Conservation (phyloP, 2,888 invertebrate genomes). For the Frankliniella fusca region DNA sequence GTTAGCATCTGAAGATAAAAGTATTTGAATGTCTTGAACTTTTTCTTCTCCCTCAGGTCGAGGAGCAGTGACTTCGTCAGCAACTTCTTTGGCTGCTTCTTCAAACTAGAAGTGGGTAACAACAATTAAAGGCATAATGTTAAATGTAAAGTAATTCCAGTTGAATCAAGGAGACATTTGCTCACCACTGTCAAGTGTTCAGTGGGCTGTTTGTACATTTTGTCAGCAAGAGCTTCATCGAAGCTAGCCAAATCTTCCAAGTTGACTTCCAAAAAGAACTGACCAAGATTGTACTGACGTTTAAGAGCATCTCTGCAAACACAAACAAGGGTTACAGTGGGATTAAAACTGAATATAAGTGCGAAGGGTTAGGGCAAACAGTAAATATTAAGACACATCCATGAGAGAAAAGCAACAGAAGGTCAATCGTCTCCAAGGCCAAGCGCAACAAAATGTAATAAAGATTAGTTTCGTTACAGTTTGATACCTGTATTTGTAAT, state of each 20-base stretch:
- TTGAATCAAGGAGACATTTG: constrained; percentile 12
- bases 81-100: constrained; percentile 93
- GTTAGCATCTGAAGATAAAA: constrained; percentile 78
- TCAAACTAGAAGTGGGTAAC: constrained; percentile 59
- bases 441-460: constrained; percentile 9
- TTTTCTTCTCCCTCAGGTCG: constrained; percentile 85
- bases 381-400: not conserved
- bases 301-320: constrained; percentile 80
- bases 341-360: not conserved
- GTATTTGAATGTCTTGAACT: constrained; percentile 88
- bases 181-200: constrained; percentile 79
- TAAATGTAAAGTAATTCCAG: no score
- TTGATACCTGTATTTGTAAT: constrained; percentile 87
- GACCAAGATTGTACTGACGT: constrained; percentile 82
- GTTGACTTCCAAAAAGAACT: constrained; percentile 87
- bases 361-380: not conserved
- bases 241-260: constrained; percentile 91
- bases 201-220: constrained; percentile 84
- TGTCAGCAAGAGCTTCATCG: constrained; percentile 88
- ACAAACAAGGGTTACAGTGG: constrained; percentile 27
- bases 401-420: not conserved
- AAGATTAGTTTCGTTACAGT: no score
- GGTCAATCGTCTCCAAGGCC: not conserved
- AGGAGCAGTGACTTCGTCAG: constrained; percentile 93
- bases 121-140: no score